Conservation (phyloP, 2,113 vertebrate genomes). For the Holacanthus passer region DNA sequence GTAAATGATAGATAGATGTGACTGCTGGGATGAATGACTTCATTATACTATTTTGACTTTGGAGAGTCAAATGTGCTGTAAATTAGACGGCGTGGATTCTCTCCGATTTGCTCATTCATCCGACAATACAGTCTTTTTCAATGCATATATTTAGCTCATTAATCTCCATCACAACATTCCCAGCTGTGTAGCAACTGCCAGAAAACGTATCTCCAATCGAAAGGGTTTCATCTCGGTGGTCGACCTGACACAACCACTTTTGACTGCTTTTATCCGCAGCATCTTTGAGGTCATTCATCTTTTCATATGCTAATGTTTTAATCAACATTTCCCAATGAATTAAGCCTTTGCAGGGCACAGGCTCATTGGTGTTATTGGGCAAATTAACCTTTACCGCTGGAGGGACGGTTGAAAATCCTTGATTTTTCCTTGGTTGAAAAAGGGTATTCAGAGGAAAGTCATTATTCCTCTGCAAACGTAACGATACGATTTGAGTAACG, state of each 20-base stretch:
- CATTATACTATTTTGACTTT: slow-evolving; percentile 29
- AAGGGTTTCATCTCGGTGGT: slow-evolving; percentile 49
- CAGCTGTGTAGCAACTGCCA: slow-evolving; percentile 34
- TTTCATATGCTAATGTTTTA: slow-evolving; percentile 82
- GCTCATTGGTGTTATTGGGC: slow-evolving; percentile 67
- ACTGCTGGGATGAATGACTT: slow-evolving; percentile 3
- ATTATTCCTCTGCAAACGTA: slow-evolving; percentile 6
- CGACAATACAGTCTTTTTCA: background rate
- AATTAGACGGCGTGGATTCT: slow-evolving; percentile 26
- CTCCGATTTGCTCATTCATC: slow-evolving; percentile 22
- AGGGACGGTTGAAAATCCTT: slow-evolving; percentile 54
- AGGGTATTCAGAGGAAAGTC: background rate
- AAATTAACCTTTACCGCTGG: slow-evolving; percentile 75
- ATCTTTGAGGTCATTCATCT: slow-evolving; percentile 76
- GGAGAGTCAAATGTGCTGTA: slow-evolving; percentile 12
- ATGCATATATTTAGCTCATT: slow-evolving; percentile 40
- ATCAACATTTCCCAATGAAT: slow-evolving; percentile 76
- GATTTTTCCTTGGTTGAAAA: background rate
- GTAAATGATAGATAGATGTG: slow-evolving; percentile 36
- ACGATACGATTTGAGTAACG: background rate
- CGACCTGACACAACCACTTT: slow-evolving; percentile 69
- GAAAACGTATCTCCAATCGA: slow-evolving; percentile 43
- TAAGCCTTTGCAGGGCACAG: slow-evolving; percentile 47
- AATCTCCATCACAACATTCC: slow-evolving; percentile 41
- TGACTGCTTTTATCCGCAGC: slow-evolving; percentile 76